Base-by-base conservation (phyloP, 2,888 invertebrate genomes). In the Yponomeuta cagnagella region DNA sequence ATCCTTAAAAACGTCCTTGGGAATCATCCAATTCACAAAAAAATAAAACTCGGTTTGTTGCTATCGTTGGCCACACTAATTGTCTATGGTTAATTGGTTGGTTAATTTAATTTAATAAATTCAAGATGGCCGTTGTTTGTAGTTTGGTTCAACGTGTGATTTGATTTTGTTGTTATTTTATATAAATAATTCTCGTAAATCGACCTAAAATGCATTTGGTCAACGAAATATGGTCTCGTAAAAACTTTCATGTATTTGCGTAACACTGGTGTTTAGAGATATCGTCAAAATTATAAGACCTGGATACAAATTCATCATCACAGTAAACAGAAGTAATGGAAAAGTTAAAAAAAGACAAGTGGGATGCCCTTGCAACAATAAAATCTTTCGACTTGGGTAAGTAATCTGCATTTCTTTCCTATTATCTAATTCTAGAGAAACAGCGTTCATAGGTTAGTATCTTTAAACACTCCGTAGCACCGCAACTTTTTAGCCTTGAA, bases 321-420 rank as follows among this genome's bases (percentile, higher is more conserved):
- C 6, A 4, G 52, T 12, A 5, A 58, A 58, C 3, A 58, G 15
- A 58, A 58, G 52, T 30, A 8, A 64, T 64, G 64, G 64, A 64
- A 31, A 30, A 30, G 30, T 23, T 23, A 30, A 64, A 64, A 72
- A 76, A 83, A 69, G 83, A 86, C 72, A 89, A 89, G 76, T 92
- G 92, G 92, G 88, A 90, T 72, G 83, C 88, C 72, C 79, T 92
- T 72, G 83, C 89, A 33, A 92, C 92, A 1, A 82, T 90, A 10
- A 90, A 91, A 79, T 80, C 89, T n/a, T 92, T 92, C 75, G 92
- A 91, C 79, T 80, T 88, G 77, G 91, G 91, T 90, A 79, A 80
- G 78, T 65, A 74, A 37, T 10, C 2, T 12, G 31, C 10, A 4
- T 63, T 30, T 48, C 15, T 64, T n/a, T 43, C 48, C 2, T 12